Percentiles rank a stretch among this genome's conserved stretches.
These are phyloP conservation scores for Calidris pugnax DNA, from an alignment of 2,113 vertebrate species.

Conservation along the genomic window DNA sequence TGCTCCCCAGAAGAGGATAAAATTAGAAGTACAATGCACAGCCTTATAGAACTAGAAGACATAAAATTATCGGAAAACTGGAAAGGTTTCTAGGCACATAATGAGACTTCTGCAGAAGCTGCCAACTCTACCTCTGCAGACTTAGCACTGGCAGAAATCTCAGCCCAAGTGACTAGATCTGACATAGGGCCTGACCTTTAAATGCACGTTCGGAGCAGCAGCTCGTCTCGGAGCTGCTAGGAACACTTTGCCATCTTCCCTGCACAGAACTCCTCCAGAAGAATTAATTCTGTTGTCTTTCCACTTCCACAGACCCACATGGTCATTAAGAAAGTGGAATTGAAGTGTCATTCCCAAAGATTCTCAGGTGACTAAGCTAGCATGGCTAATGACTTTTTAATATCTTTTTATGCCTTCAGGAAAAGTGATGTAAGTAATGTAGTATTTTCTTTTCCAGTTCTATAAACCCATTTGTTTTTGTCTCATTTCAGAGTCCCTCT, in stretches of 20 bases:
- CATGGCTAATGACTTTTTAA: slow-evolving; percentile 49
- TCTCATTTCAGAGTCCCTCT: slow-evolving; percentile 37
- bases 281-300: slow-evolving; percentile 24
- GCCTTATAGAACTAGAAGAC: neutral
- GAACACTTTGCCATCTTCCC: neutral
- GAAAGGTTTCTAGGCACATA: neutral
- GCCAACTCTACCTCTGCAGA: neutral
- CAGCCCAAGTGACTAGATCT: neutral
- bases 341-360: slow-evolving; percentile 30
- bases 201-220: neutral
- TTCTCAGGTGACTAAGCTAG: slow-evolving; percentile 56
- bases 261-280: neutral
- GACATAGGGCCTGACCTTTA: neutral
- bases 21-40: neutral
- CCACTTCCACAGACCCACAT: neutral
- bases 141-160: neutral
- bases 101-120: rapidly evolving
- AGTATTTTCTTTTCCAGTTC: slow-evolving; percentile 53
- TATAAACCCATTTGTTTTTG: slow-evolving; percentile 36
- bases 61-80: neutral
- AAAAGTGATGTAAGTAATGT: slow-evolving; percentile 31
- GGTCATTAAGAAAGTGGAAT: slow-evolving; percentile 27
- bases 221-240: neutral
- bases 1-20: neutral
- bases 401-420: slow-evolving; percentile 33